Evolutionary conservation across 2,113 vertebrate genomes (phyloP), one percentile per base, ranked within the genome.

Genomic region (Chaetura pelagica): DNA sequence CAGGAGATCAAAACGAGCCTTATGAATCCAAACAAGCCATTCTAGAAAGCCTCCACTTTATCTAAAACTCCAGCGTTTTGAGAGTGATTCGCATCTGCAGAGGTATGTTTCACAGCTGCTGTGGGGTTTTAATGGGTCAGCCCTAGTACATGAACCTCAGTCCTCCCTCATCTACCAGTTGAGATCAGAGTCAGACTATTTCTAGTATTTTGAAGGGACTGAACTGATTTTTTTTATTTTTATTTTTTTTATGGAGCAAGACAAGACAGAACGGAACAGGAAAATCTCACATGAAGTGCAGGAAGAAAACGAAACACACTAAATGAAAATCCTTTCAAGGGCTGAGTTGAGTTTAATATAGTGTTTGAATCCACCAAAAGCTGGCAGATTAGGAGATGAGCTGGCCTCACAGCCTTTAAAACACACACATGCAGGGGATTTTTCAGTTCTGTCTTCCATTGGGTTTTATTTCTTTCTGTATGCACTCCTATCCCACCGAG

Each of bases 251-350:
- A 88, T 57, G 42, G 42, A 61, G 57, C 17, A 46, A 76, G 66
- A 69, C 20, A 67, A 57, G 57, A 57, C 27, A 68, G 59, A 89
- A 54, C 30, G 18, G 35, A 93, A 78, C 14, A 55, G 22, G 49
- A 85, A 67, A 80, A 72, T 48, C 66, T 34, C 29, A 21, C 23
- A 30, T 42, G 52, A 73, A 90, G 30, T 90, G n/a, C 27, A 66
- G 51, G 29, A 69, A 87, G 22, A 77, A 66, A 76, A n/a, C 87
- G 48, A 93, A 61, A 61, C 24, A 82, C 4, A 38, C 35, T 51
- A 67, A 94, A 90, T 82, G 82, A 91, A 96, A 93, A 89, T 26
- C 19, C 35, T 89, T 91, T 84, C 35, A 79, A 85, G 46, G 23
- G 35, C 69, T 62, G 62, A 87, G 26, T 34, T 94, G 38, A 12